Percentiles rank a stretch among this genome's conserved stretches.
These are phyloP conservation scores for Penaeus japonicus DNA, from an alignment of 1,140 invertebrate genomes.

Conservation along the genomic window DNA sequence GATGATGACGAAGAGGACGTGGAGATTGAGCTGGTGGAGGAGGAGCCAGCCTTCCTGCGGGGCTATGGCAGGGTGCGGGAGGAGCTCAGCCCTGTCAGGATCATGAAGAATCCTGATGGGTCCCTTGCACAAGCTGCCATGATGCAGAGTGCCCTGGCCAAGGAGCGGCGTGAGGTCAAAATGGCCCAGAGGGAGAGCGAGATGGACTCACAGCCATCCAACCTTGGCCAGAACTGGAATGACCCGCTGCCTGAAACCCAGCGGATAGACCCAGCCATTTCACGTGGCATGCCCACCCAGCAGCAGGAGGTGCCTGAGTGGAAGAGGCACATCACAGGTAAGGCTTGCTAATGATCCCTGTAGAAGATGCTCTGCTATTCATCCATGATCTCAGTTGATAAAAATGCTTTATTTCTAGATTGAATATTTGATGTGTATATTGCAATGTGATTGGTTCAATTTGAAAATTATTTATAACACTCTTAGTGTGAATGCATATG, in stretches of 20 bases:
- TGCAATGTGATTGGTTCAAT: neutral
- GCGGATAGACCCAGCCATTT: conserved; percentile 35
- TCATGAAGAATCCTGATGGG: conserved; percentile 99
- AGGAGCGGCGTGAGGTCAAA: conserved; percentile 93
- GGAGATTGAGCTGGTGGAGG: conserved; percentile 98
- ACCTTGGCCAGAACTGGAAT: conserved; percentile 81
- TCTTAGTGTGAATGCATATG: neutral
- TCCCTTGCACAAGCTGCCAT: conserved; percentile 96
- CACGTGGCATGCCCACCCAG: conserved; percentile 39
- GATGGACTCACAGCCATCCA: conserved; percentile 73
- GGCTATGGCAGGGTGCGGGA: conserved; percentile 86
- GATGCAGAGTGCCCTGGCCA: conserved; percentile 98
- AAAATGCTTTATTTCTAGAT: neutral
- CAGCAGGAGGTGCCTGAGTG: conserved; percentile 90
- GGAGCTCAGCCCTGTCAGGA: conserved; percentile 93
- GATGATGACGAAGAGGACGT: conserved; percentile 96
- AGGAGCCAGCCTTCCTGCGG: conserved; percentile 94
- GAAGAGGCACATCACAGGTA: conserved; percentile 94
- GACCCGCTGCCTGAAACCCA: conserved; percentile 87
- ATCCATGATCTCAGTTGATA: too few species aligned
- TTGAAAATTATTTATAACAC: neutral
- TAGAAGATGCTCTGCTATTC: too few species aligned
- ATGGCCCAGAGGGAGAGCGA: conserved; percentile 92
- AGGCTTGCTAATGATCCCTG: too few species aligned
- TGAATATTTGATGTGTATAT: neutral